Percentiles rank a stretch among this genome's conserved stretches.
Conservation (phyloP, 2,113 vertebrate genomes). For the Tichodroma muraria region DNA sequence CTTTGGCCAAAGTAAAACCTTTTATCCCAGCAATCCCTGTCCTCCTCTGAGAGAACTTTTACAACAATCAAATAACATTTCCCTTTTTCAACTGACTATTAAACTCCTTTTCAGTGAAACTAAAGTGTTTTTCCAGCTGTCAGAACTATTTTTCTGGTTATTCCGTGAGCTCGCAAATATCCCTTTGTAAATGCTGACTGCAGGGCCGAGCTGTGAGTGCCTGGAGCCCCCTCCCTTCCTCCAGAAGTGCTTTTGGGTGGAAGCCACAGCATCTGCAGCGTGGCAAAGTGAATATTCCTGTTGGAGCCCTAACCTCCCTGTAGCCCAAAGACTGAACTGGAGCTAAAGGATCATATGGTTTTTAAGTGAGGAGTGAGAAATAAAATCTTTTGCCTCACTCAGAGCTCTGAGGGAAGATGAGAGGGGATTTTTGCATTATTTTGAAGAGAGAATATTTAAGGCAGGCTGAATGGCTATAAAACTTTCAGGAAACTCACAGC, state of each 20-base stretch:
- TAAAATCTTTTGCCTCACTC: neutral
- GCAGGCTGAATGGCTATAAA: neutral
- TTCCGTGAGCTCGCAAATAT: neutral
- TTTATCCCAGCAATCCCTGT: neutral
- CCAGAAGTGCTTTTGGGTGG: constrained; percentile 24
- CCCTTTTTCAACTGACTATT: neutral
- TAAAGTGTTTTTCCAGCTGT: constrained; percentile 36
- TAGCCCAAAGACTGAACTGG: neutral
- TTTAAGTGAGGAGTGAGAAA: constrained; percentile 9
- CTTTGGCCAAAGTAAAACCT: neutral
- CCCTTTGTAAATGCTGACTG: constrained; percentile 23
- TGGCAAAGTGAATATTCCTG: constrained; percentile 18
- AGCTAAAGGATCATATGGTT: neutral
- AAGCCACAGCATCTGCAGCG: neutral
- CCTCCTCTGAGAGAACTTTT: neutral
- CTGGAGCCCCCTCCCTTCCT: constrained; percentile 29
- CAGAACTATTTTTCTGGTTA: constrained; percentile 19
- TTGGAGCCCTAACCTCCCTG: neutral
- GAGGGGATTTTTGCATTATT: neutral
- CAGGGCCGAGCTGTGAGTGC: neutral
- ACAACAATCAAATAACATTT: neutral
- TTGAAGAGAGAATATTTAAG: neutral
- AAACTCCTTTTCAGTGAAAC: neutral
- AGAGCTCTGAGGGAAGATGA: neutral
- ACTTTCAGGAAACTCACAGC: neutral